Evolutionary conservation across 1,140 invertebrate genomes (phyloP).

Genomic region (Steinernema feltiae): DNA sequence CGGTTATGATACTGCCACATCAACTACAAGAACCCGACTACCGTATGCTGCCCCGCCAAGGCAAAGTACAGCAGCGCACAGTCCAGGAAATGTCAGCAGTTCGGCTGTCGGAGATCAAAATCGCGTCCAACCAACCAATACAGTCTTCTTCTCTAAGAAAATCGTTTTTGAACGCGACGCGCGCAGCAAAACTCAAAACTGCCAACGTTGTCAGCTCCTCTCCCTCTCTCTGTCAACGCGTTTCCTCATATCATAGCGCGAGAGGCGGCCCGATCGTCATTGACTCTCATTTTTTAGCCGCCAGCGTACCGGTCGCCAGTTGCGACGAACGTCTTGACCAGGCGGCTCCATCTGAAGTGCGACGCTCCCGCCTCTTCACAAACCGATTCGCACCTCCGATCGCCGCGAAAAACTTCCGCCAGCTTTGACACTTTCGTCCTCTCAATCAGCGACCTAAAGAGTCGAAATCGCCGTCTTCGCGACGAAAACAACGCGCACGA

Average conservation of each 20-base stretch:
- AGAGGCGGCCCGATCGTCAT: not conserved
- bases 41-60: slow-evolving; percentile 41
- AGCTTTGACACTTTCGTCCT: not conserved
- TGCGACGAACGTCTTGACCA: not conserved
- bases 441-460: too few relatives aligned
- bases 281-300: not conserved
- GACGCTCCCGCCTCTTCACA: not conserved
- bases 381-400: not conserved
- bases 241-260: not conserved
- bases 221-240: too few relatives aligned
- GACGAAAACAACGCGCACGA: too few relatives aligned
- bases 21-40: slow-evolving; percentile 41
- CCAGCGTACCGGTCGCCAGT: not conserved
- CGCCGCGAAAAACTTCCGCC: not conserved
- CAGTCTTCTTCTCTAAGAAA: too few relatives aligned
- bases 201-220: not conserved
- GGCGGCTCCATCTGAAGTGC: not conserved
- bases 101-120: too few relatives aligned
- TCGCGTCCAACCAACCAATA: too few relatives aligned
- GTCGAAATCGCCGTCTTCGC: too few relatives aligned
- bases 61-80: slow-evolving; percentile 28
- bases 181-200: not conserved
- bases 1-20: slow-evolving; percentile 43
- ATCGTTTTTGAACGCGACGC: not conserved
- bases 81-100: slow-evolving; percentile 40